phyloP scores from a whole-genome alignment of 2,888 invertebrate genomes.

The Arrhopalites spinosus region DNA sequence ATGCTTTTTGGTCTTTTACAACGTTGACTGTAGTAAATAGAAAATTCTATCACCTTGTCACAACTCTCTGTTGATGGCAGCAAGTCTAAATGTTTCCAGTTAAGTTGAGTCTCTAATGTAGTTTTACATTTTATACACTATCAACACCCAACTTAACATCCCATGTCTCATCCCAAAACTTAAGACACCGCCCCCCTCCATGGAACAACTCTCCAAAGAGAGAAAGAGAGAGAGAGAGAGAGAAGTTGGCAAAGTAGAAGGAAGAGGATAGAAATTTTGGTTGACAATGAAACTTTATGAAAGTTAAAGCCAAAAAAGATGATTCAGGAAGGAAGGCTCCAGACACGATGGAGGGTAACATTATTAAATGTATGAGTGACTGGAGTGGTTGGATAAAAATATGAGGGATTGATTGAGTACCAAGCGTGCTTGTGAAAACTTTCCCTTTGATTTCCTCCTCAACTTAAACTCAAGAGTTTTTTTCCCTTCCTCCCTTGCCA shows the following conservation, averaged over 20 bases:
- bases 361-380: background rate
- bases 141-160: no score
- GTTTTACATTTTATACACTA: no score
- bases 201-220: no score
- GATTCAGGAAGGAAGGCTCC: background rate
- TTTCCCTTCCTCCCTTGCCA: background rate
- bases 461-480: slow-evolving; percentile 14
- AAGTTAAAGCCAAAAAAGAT: background rate
- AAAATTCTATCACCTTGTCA: no score
- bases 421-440: slow-evolving; percentile 19
- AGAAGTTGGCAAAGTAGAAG: no score
- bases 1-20: no score
- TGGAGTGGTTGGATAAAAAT: background rate
- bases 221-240: background rate
- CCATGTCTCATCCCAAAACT: background rate
- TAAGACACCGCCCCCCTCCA: no score
- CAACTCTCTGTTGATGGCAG: no score
- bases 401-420: slow-evolving; percentile 13
- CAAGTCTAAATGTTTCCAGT: no score
- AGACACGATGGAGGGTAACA: no score
- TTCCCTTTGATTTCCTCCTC: slow-evolving; percentile 17
- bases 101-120: no score
- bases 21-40: no score
- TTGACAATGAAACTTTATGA: slow-evolving; percentile 8
- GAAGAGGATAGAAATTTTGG: background rate